phyloP scores from a whole-genome alignment of 2,888 invertebrate species.

The Nomada ruficornis region DNA sequence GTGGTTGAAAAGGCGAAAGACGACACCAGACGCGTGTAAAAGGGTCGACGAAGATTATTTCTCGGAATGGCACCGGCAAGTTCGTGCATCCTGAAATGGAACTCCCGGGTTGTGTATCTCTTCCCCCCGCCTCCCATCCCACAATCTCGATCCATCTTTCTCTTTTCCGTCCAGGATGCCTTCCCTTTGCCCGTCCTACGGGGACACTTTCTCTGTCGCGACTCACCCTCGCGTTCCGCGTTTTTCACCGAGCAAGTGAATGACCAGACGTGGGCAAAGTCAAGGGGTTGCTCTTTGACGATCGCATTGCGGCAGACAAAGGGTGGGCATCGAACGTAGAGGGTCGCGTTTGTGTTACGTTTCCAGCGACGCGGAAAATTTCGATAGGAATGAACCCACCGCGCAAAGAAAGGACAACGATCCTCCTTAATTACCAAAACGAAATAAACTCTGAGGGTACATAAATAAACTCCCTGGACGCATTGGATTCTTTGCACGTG shows the following conservation, averaged over 20 bases:
- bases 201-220: too few species aligned
- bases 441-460: too few species aligned
- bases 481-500: too few species aligned
- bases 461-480: too few species aligned
- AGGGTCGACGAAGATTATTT: slow-evolving; percentile 72
- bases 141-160: neutral
- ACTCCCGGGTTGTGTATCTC: slow-evolving; percentile 38
- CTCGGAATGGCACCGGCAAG: slow-evolving; percentile 49
- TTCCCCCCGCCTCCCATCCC: slow-evolving; percentile 3
- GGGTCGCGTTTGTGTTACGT: slow-evolving; percentile 50
- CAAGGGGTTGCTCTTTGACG: slow-evolving; percentile 59
- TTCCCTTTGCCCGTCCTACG: neutral
- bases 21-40: slow-evolving; percentile 66
- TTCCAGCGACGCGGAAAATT: slow-evolving; percentile 56
- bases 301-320: slow-evolving; percentile 55
- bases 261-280: slow-evolving; percentile 59
- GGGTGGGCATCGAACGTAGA: slow-evolving; percentile 47
- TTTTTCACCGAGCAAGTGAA: slow-evolving; percentile 59
- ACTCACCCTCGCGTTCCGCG: neutral
- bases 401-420: neutral
- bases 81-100: slow-evolving; percentile 61
- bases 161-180: neutral
- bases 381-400: slow-evolving; percentile 23
- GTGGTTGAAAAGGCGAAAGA: slow-evolving; percentile 58
- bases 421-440: slow-evolving; percentile 43